phyloP scores from a whole-genome alignment of 2,113 vertebrate genomes.

The Bubo bubo region DNA sequence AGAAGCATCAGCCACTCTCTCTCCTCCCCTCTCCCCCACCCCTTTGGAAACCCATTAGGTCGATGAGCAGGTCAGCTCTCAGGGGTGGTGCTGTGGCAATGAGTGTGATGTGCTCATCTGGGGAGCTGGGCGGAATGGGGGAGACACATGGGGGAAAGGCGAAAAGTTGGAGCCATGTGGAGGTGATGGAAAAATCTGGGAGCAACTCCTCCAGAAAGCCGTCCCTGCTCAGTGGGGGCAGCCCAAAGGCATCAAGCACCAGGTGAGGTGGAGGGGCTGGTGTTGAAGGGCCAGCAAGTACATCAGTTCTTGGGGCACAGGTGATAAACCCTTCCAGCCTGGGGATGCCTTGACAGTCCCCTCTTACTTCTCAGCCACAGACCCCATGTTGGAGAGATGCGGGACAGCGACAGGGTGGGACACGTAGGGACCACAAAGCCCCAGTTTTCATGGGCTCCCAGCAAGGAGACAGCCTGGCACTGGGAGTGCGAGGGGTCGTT shows the following conservation, averaged over 20 bases:
- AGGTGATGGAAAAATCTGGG: background rate
- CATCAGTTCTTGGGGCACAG: background rate
- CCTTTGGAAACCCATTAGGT: slow-evolving; percentile 19
- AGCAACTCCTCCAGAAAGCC: background rate
- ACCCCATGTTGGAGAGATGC: background rate
- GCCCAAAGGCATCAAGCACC: background rate
- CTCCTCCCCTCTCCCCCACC: background rate
- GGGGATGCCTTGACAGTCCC: background rate
- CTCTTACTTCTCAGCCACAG: background rate
- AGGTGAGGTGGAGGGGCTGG: background rate
- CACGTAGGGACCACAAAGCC: background rate
- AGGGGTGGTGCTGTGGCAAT: background rate
- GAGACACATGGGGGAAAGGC: background rate
- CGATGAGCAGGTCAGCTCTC: background rate
- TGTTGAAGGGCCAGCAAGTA: background rate
- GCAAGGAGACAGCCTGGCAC: background rate
- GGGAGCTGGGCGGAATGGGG: background rate
- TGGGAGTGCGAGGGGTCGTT: background rate
- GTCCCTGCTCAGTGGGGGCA: accelerated
- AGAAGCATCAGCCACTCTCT: background rate
- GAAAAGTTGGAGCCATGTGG: background rate
- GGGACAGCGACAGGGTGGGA: background rate
- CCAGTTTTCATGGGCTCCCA: background rate
- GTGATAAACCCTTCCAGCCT: background rate
- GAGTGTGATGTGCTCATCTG: background rate